Percentiles rank a stretch among this genome's conserved stretches.
These are phyloP conservation scores for Mongoloraphidia duomilia DNA, from an alignment of 2,888 invertebrate genomes.

Conservation along the genomic window DNA sequence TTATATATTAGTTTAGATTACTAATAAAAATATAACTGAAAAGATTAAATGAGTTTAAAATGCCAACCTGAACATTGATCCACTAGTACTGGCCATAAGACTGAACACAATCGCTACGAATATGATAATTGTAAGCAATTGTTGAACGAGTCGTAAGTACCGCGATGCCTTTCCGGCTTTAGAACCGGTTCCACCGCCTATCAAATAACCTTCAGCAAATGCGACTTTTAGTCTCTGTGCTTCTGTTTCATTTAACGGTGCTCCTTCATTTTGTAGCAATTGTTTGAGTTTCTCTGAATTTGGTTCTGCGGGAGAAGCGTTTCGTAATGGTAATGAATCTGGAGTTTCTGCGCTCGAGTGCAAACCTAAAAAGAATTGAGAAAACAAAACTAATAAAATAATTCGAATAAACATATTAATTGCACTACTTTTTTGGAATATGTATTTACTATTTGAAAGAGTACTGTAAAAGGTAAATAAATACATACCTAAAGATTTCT, in stretches of 20 bases:
- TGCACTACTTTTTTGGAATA: too few relatives aligned
- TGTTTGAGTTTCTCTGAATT: constrained; percentile 36
- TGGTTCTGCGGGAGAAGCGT: constrained; percentile 21
- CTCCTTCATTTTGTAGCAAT: constrained; percentile 35
- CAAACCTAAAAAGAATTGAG: neutral
- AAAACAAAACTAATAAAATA: too few relatives aligned
- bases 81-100: constrained; percentile 56
- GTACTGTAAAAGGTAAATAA: too few relatives aligned
- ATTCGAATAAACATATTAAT: too few relatives aligned
- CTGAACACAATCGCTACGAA: constrained; percentile 65
- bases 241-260: constrained; percentile 32
- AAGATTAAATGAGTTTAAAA: neutral
- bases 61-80: constrained; percentile 49
- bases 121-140: constrained; percentile 54
- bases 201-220: constrained; percentile 81
- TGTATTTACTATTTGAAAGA: too few relatives aligned
- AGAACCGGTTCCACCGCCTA: constrained; percentile 40
- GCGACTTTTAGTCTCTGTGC: constrained; percentile 70
- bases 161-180: constrained; percentile 35
- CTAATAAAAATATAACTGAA: neutral
- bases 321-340: constrained; percentile 1
- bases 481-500: constrained; percentile 33
- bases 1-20: neutral
- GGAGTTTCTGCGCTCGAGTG: neutral
- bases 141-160: constrained; percentile 57